These are phyloP conservation scores for Phyllotreta striolata DNA, from an alignment of 2,888 invertebrate species.

Conservation along the genomic window DNA sequence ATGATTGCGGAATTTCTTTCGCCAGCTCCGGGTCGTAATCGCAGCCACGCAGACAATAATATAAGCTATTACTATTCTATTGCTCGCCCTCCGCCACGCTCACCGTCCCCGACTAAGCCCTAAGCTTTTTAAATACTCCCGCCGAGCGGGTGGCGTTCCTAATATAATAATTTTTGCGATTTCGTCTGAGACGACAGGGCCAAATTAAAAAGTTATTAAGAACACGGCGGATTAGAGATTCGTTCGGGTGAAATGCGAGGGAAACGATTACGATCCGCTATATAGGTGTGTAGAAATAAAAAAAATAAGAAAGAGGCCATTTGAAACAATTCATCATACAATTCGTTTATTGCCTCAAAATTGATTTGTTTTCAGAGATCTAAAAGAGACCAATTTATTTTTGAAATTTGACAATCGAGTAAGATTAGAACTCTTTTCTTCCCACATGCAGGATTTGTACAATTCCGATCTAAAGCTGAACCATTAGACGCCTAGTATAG, in stretches of 20 bases:
- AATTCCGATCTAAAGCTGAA: neutral
- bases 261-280: constrained; percentile 4
- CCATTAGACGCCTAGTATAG: constrained; percentile 8
- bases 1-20: constrained; percentile 24
- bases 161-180: constrained; percentile 57
- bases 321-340: too few relatives aligned
- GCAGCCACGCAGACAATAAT: constrained; percentile 58
- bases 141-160: constrained; percentile 47
- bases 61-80: constrained; percentile 61
- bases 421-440: too few relatives aligned
- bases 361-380: too few relatives aligned
- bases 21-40: constrained; percentile 51
- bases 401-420: too few relatives aligned
- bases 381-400: too few relatives aligned
- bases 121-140: constrained; percentile 56
- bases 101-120: constrained; percentile 52
- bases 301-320: too few relatives aligned
- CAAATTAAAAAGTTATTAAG: constrained; percentile 55
- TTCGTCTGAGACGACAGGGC: constrained; percentile 51
- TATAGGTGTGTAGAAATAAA: too few relatives aligned
- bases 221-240: constrained; percentile 35
- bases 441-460: neutral
- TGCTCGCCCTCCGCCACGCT: constrained; percentile 52
- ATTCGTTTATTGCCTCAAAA: neutral
- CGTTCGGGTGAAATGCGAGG: constrained; percentile 34